Evolutionary conservation across 2,113 vertebrate species (phyloP).

Genomic region (Eclectus roratus): DNA sequence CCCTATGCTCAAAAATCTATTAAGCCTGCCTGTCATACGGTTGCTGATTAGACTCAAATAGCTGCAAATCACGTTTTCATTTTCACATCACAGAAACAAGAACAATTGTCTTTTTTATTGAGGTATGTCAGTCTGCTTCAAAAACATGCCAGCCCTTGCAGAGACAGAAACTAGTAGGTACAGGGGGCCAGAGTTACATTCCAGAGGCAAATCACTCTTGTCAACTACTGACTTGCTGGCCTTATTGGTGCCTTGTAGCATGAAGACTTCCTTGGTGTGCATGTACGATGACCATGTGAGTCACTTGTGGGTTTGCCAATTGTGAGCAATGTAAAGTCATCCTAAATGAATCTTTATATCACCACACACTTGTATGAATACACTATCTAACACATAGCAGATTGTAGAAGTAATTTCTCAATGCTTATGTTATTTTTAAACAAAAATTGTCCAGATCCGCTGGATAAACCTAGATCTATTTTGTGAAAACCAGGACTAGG

Average conservation of each 20-base stretch:
- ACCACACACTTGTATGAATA: not conserved
- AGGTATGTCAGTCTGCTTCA: not conserved
- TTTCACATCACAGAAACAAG: not conserved
- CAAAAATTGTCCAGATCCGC: not conserved
- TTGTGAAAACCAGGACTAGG: not conserved
- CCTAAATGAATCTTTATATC: not conserved
- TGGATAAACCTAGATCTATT: not conserved
- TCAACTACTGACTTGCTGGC: not conserved
- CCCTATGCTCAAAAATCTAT: not conserved
- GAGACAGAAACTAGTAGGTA: not conserved
- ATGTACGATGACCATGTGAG: not conserved
- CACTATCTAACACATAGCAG: not conserved
- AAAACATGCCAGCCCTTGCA: not conserved
- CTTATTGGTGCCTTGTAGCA: not conserved
- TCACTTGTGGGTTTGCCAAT: not conserved
- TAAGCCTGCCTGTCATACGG: not conserved
- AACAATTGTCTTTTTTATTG: not conserved
- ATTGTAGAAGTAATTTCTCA: not conserved
- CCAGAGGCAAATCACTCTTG: not conserved
- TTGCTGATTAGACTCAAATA: not conserved
- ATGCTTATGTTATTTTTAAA: not conserved
- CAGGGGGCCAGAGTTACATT: not conserved
- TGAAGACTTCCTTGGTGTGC: not conserved
- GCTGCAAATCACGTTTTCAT: not conserved
- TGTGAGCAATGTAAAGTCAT: not conserved